Conservation (phyloP, 1,140 invertebrate species). For the Bradysia coprophila region DNA sequence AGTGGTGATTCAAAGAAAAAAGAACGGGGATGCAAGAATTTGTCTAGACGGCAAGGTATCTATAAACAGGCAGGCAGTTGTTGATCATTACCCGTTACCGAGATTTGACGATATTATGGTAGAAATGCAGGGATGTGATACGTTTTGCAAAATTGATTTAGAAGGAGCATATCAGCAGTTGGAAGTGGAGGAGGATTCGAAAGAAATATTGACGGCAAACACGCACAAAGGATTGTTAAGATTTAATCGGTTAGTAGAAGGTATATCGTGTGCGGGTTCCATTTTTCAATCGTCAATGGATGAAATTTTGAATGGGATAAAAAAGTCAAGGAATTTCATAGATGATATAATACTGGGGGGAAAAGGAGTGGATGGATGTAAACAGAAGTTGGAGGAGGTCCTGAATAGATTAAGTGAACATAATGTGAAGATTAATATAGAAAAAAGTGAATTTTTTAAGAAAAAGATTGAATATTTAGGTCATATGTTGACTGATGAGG, state of each 20-base stretch:
- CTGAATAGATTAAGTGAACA: no score
- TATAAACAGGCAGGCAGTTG: no score
- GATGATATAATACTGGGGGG: constrained; percentile 2
- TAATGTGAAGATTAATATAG: no score
- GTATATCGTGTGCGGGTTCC: neutral
- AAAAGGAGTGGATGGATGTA: neutral
- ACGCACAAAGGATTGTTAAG: neutral
- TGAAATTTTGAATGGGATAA: neutral
- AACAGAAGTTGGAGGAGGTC: neutral
- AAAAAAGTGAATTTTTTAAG: no score
- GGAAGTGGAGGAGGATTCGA: neutral
- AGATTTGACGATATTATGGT: neutral
- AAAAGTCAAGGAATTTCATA: neutral
- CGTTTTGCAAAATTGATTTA: neutral
- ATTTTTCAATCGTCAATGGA: neutral
- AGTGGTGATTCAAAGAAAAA: no score
- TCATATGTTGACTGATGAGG: no score
- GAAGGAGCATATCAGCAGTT: neutral
- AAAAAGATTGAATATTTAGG: no score
- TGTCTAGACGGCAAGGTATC: no score
- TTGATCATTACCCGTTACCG: neutral
- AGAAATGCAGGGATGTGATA: neutral
- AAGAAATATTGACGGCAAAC: neutral
- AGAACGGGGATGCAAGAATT: no score
- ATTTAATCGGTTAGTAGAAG: neutral